These are phyloP conservation scores for Siniperca knerii DNA, from an alignment of 2,113 vertebrate genomes.

Conservation along the genomic window DNA sequence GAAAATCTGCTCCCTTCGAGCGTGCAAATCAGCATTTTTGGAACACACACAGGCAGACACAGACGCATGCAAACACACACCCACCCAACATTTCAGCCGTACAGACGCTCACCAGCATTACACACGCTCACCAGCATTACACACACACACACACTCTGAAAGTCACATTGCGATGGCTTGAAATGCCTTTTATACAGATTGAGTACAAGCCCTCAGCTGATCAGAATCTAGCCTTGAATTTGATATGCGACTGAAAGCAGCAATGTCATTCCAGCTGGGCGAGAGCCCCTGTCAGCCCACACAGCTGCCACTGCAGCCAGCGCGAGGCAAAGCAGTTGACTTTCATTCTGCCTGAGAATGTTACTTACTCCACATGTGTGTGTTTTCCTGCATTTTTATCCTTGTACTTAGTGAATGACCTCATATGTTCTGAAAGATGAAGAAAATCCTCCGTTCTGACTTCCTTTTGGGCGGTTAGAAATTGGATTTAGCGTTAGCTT, in stretches of 20 bases:
- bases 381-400: neutral
- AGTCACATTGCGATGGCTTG: conserved; percentile 72
- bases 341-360: conserved; percentile 23
- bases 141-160: conserved; percentile 44
- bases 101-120: conserved; percentile 8
- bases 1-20: conserved; percentile 73
- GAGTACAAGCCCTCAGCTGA: conserved; percentile 68
- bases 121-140: neutral
- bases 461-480: neutral
- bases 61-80: conserved; percentile 17
- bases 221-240: conserved; percentile 74
- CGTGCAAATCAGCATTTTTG: conserved; percentile 73
- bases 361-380: conserved; percentile 14
- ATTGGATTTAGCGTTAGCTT: neutral
- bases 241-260: conserved; percentile 67
- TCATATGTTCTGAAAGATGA: conserved; percentile 5
- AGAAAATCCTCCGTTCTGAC: neutral
- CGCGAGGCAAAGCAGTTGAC: conserved; percentile 21
- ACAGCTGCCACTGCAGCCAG: conserved; percentile 53
- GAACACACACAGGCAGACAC: conserved; percentile 41
- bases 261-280: conserved; percentile 67
- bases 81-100: neutral
- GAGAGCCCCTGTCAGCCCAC: conserved; percentile 44
- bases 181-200: conserved; percentile 75
- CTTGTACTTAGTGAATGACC: neutral